Percentiles rank a stretch among this genome's conserved stretches.
These are phyloP conservation scores for Ceratina australensis DNA, from an alignment of 1,140 invertebrate species.

Conservation along the genomic window DNA sequence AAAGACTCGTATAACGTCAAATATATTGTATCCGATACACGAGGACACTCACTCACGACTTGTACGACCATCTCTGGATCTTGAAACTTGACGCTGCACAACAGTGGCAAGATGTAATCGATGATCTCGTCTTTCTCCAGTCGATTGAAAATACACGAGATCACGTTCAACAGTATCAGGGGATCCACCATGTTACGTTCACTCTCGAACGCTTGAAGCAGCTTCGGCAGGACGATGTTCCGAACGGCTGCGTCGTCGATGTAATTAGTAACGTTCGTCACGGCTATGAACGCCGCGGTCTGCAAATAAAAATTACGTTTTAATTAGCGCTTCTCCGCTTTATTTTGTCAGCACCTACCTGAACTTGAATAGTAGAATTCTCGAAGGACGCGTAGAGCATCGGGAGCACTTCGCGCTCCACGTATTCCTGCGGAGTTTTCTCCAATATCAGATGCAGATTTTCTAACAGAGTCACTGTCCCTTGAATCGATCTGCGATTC, in stretches of 20 bases:
- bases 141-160: constrained; percentile 89
- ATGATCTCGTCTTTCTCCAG: constrained; percentile 93
- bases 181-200: constrained; percentile 85
- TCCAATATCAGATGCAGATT: constrained; percentile 94
- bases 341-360: constrained; percentile 82
- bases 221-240: constrained; percentile 91
- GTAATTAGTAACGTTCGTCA: constrained; percentile 91
- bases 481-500: constrained; percentile 92
- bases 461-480: constrained; percentile 93
- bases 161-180: constrained; percentile 87
- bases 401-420: constrained; percentile 90
- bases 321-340: neutral
- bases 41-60: constrained; percentile 89
- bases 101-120: constrained; percentile 94
- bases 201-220: constrained; percentile 92
- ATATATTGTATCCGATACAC: too few species aligned
- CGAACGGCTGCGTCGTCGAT: constrained; percentile 91
- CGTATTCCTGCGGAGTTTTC: constrained; percentile 91
- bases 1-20: constrained; percentile 1
- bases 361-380: constrained; percentile 94
- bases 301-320: constrained; percentile 68
- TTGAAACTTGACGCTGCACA: constrained; percentile 92
- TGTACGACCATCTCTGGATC: constrained; percentile 90
- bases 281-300: constrained; percentile 94
- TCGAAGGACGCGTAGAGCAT: constrained; percentile 94